Evolutionary conservation across 2,797 vertebrate genomes (phyloP), one percentile per base, ranked within the genome.

Genomic region (Spinibarbus caldwelli): DNA sequence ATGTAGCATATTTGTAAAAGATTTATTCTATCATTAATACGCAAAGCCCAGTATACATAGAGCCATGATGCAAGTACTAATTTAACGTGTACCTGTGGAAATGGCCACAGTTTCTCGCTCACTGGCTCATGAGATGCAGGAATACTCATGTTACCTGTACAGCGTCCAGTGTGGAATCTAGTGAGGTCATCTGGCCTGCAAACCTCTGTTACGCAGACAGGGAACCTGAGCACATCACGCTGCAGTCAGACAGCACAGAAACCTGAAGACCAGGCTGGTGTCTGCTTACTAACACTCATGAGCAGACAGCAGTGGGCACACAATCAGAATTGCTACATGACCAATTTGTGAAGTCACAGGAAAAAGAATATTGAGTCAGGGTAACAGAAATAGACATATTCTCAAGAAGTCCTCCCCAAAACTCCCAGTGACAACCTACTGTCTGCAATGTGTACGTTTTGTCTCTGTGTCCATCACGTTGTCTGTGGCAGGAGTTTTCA

Each of bases 211-310:
- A 71, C 49, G 70, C 87, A 85, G 80, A 78, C 83, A 82, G 84
- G 87, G 83, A 83, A 89, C 66, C 78, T 31, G 80, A 85, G 75
- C 87, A 47, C 12, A 26, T 10, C 19, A 14, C 41, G 72, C 52
- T 9, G 47, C 75, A 83, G 64, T 68, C 78, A 68, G 79, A 76
- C 78, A 66, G 71, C 82, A 70, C 12, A 64, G 87, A 86, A 73
- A 82, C 73, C 23, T 54, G 78, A 89, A 88, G 68, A 87, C 57
- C 41, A 84, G 80, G 86, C 76, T 88, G 76, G 87, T 89, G 87
- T 87, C 86, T 87, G 59, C 78, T 84, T 81, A 82, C 84, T 78
- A 72, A 85, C 86, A 84, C 82, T 83, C 80, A 64, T 29, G 49
- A 84, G 78, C 83, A 79, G 70, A 78, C 80, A 80, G 83, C 34